A percentile compares a stretch with the other conserved stretches of the same genome.
These are phyloP conservation scores for Drosophila suboccidentalis DNA, from an alignment of 2,888 invertebrate genomes.

Conservation along the genomic window DNA sequence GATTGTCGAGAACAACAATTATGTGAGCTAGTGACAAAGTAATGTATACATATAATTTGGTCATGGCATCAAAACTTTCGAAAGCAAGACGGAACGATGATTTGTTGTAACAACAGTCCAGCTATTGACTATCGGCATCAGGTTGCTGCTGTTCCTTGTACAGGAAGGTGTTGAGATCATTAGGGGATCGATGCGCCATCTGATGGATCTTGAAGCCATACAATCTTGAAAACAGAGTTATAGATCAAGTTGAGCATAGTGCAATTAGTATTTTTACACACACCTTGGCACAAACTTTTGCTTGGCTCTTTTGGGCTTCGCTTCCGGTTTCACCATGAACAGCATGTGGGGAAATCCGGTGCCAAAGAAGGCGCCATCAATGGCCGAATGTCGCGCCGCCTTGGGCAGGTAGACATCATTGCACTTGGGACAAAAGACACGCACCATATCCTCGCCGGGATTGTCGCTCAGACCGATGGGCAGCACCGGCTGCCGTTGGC, in stretches of 20 bases:
- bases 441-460: constrained; percentile 99
- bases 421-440: constrained; percentile 99
- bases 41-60: constrained; percentile 36
- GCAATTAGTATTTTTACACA: constrained; percentile 34
- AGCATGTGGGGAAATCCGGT: constrained; percentile 99
- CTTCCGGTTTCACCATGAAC: constrained; percentile 99
- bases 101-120: background rate
- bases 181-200: constrained; percentile 35
- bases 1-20: constrained; percentile 13
- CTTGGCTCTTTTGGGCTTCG: constrained; percentile 97
- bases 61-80: constrained; percentile 11
- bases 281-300: constrained; percentile 99
- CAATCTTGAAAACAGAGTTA: constrained; percentile 32
- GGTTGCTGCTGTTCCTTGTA: constrained; percentile 21
- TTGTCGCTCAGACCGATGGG: constrained; percentile 99
- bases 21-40: constrained; percentile 7
- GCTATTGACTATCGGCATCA: constrained; percentile 40
- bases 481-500: constrained; percentile 98
- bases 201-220: constrained; percentile 71
- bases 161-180: background rate
- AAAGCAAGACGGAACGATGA: background rate
- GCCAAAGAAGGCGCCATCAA: constrained; percentile 99
- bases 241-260: background rate
- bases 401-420: constrained; percentile 99
- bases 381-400: constrained; percentile 98